Evolutionary conservation across 53 echinoderm and acorn worm genomes (phyloP), one percentile per base, ranked within the genome.

Genomic region (Hippasteria phrygiana): DNA sequence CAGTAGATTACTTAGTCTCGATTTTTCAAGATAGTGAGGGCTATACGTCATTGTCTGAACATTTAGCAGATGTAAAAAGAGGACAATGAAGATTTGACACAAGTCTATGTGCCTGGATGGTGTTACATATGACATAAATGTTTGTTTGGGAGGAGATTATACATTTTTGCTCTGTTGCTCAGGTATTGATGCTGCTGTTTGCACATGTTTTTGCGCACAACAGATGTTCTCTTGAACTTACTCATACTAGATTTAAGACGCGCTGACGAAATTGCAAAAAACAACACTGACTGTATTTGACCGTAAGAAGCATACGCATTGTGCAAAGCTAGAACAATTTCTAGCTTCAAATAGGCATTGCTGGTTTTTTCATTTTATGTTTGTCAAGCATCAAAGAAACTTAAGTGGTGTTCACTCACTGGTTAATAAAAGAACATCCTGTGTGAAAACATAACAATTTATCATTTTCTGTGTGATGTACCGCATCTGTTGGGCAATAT

Each of bases 121-220:
- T 46, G 18, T 51, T 8, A 29, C 71, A 43, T 86, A 86, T 36
- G 71, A 87, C 3, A 71, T 73, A 18, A 50, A 27, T 33, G 71
- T 46, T 37, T 87, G 53, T 18, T 43, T 87, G 24, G 87, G 87
- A 35, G 87, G 87, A 18, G 87, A 87, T 39, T 72, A 87, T 26
- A 86, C 71, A 72, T 71, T 69, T 35, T 4, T n/a, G n/a, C n/a
- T n/a, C n/a, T n/a, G n/a, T n/a, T n/a, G n/a, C n/a, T n/a, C n/a
- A n/a, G n/a, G n/a, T 87, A 22, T 27, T 87, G 12, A 72, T 53
- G 34, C 34, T 72, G 87, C 87, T 41, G 71, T 55, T 9, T 87
- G 87, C 89, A 79, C 54, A 51, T 89, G 71, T 78, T 89, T 18
- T 29, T 74, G 1, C 74, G 74, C 12, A 51, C 69, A 38, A 71